Base-by-base conservation (phyloP, 2,113 vertebrate genomes). In the Otus sunia region DNA sequence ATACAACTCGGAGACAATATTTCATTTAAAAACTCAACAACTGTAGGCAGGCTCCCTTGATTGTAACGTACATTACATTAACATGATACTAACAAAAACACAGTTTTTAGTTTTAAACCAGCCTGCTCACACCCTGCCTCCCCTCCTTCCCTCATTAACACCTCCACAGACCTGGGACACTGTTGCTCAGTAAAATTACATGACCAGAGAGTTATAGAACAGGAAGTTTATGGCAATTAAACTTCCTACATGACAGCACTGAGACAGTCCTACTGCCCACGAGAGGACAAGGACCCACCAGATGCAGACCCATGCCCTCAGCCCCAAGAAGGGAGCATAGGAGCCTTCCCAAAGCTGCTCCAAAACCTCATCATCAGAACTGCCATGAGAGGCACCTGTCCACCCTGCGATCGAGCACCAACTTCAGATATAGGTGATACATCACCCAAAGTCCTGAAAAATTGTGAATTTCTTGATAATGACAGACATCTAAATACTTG, bases 331-430 rank as follows among this genome's bases (percentile, higher is more conserved):
- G 56, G 56, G 52, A 85, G 58, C 55, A 67, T 2, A 0, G 82
- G 56, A 59, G 32, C 66, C n/a, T 93, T 80, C 52, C 53, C 37
- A 87, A 82, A 81, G 64, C 29, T 0, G 0, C 41, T 55, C 47
- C 37, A 88, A 87, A 72, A n/a, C 36, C 34, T 60, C 5, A 0
- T 27, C 58, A 29, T n/a, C 34, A 3, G 9, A 63, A 88, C 18
- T 11, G 14, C 68, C 30, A 26, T 13, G 26, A 90, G 59, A 56
- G 32, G 36, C n/a, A 68, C 10, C 3, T 0, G 0, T 9, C 56
- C 3, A 8, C 17, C 15, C 39, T 2, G 1, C 22, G 21, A 47
- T 5, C 0, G 0, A 93, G 37, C 23, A 21, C 15, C 26, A 66
- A 27, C n/a, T 47, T 82, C 5, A 10, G 23, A 39, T 45, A 14